Evolutionary conservation across 2,797 vertebrate species (phyloP).

Genomic region (Phataginus tetradactyla): DNA sequence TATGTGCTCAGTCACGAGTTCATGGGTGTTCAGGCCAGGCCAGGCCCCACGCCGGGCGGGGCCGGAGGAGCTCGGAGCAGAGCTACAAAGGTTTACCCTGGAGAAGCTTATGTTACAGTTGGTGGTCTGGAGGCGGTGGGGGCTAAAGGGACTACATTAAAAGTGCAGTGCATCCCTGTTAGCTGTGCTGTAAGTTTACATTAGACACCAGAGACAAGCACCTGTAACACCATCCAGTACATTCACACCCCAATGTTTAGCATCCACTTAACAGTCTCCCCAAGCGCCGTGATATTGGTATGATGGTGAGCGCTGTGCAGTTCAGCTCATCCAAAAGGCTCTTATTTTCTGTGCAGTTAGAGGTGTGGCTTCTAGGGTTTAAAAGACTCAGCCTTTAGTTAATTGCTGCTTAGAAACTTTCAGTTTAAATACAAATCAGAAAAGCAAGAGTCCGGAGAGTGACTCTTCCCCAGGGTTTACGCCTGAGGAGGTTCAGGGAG

Average conservation of each 20-base stretch:
- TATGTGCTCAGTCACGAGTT: background rate
- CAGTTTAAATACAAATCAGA: background rate
- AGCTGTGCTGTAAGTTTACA: background rate
- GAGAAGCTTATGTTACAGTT: background rate
- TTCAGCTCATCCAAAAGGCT: accelerated
- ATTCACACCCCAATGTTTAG: accelerated
- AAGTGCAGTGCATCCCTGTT: accelerated
- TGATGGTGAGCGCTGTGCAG: accelerated
- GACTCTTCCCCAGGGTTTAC: background rate
- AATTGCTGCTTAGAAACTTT: background rate
- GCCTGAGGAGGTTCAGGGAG: background rate
- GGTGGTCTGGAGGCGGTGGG: background rate
- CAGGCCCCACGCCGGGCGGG: accelerated
- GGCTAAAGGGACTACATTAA: background rate
- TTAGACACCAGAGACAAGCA: no score
- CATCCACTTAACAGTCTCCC: accelerated
- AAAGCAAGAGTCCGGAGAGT: background rate
- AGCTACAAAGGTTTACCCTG: accelerated
- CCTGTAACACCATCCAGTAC: accelerated
- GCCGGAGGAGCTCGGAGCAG: background rate
- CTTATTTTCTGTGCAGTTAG: accelerated
- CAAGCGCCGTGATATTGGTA: accelerated
- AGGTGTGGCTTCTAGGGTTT: background rate
- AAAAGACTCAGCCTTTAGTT: background rate
- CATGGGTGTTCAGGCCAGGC: accelerated